These are phyloP conservation scores for Sitobion miscanthi DNA, from an alignment of 1,140 invertebrate genomes.

Conservation along the genomic window DNA sequence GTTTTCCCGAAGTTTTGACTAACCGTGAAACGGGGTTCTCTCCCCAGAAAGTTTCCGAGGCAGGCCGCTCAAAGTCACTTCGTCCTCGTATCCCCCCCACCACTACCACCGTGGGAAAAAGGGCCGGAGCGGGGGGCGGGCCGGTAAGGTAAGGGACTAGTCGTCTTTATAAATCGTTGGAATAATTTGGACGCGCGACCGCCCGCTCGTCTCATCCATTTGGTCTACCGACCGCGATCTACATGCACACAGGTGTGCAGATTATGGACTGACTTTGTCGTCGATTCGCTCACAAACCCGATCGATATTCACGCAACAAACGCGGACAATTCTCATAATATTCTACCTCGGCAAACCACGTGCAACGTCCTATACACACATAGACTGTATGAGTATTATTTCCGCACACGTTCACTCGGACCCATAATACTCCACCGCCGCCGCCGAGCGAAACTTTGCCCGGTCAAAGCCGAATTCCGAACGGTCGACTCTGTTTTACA, in stretches of 20 bases:
- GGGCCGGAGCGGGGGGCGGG: background rate
- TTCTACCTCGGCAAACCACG: background rate
- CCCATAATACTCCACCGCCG: too few species aligned
- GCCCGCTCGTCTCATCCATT: too few species aligned
- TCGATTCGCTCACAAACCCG: background rate
- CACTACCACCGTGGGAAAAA: too few species aligned
- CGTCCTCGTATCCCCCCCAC: background rate
- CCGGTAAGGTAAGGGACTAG: background rate
- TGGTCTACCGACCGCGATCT: background rate
- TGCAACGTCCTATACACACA: background rate
- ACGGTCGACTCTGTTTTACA: background rate
- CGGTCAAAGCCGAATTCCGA: background rate
- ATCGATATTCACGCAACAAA: background rate
- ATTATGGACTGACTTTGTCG: background rate
- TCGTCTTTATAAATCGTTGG: background rate
- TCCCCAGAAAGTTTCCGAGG: background rate
- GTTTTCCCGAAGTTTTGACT: constrained; percentile 13
- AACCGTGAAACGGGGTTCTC: constrained; percentile 8
- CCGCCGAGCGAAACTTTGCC: background rate
- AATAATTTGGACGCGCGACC: background rate
- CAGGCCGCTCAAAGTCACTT: background rate
- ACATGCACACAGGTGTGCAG: background rate
- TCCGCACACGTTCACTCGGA: background rate
- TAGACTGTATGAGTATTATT: background rate
- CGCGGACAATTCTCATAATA: background rate